Percentiles rank a stretch among this genome's conserved stretches.
Conservation (phyloP, 2,888 invertebrate species). For the Entomobrya multifasciata region DNA sequence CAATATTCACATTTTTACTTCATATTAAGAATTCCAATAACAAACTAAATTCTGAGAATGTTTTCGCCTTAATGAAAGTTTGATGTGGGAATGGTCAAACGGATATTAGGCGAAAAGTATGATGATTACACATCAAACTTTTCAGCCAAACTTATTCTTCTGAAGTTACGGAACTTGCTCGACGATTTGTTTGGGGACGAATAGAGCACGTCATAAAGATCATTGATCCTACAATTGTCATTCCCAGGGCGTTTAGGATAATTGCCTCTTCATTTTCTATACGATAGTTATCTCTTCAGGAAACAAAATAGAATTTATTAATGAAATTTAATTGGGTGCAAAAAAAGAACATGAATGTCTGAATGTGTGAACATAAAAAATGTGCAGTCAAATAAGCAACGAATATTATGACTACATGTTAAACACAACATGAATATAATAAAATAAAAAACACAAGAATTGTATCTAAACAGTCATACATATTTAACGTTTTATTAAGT, state of each 20-base stretch:
- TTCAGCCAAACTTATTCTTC: constrained; percentile 53
- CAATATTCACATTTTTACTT: not conserved
- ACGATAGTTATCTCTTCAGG: constrained; percentile 67
- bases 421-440: not conserved
- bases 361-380: too few species aligned
- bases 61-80: too few species aligned
- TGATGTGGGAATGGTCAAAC: too few species aligned
- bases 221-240: constrained; percentile 75
- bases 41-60: too few species aligned
- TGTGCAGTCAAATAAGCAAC: too few species aligned
- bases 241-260: constrained; percentile 77
- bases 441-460: constrained; percentile 34
- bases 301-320: constrained; percentile 32
- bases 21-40: too few species aligned
- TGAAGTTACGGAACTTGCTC: constrained; percentile 76
- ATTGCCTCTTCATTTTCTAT: constrained; percentile 74
- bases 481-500: constrained; percentile 54
- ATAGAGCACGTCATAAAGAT: constrained; percentile 78
- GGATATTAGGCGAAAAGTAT: too few species aligned
- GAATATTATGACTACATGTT: not conserved
- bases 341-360: too few species aligned
- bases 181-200: constrained; percentile 70
- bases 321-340: too few species aligned
- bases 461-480: constrained; percentile 22
- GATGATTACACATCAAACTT: too few species aligned